Evolutionary conservation across 1,140 invertebrate genomes (phyloP).

Genomic region (Drosophila mayri): DNA sequence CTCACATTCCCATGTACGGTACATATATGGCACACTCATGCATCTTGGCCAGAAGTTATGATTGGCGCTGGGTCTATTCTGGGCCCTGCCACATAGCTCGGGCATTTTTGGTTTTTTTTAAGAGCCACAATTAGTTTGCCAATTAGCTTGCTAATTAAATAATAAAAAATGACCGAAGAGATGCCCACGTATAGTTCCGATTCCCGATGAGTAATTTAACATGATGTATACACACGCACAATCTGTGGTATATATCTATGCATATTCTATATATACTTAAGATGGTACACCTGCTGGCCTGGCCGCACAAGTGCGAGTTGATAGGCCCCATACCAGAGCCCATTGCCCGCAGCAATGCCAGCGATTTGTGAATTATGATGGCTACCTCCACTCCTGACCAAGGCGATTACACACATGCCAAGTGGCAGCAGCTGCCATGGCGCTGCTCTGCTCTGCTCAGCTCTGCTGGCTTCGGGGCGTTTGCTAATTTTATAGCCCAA

Average conservation of each 20-base stretch:
- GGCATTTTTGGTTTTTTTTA: constrained; percentile 4
- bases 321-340: constrained; percentile 59
- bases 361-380: constrained; percentile 66
- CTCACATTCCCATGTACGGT: constrained; percentile 9
- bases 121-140: constrained; percentile 68
- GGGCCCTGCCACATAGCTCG: constrained; percentile 43
- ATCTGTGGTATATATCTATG: not conserved
- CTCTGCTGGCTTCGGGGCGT: constrained; percentile 54
- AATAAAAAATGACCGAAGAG: constrained; percentile 70
- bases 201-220: constrained; percentile 69
- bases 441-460: constrained; percentile 33
- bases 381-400: constrained; percentile 35
- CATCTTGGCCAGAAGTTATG: constrained; percentile 19
- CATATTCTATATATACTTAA: constrained; percentile 38
- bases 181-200: constrained; percentile 48
- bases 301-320: constrained; percentile 71
- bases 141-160: constrained; percentile 83
- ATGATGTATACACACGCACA: constrained; percentile 33
- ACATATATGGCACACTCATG: not conserved
- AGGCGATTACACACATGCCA: constrained; percentile 52
- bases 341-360: constrained; percentile 19
- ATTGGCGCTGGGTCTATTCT: constrained; percentile 39
- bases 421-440: constrained; percentile 50
- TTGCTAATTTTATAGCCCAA: constrained; percentile 77
- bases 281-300: constrained; percentile 72